These are phyloP conservation scores for Cynopterus sphinx DNA, from an alignment of 2,797 vertebrate species.

Conservation along the genomic window DNA sequence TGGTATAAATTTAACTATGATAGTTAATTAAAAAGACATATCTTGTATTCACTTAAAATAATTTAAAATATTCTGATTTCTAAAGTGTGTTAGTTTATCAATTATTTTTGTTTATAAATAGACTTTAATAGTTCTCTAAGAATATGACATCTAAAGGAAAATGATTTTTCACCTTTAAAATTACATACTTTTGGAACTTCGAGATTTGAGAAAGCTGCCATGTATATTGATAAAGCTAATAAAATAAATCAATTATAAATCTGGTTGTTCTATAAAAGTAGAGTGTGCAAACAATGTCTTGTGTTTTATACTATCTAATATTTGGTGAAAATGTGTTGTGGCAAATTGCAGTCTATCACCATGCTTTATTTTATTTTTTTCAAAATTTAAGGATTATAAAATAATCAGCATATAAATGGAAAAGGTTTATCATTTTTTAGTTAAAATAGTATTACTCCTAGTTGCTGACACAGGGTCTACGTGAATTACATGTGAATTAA, in stretches of 20 bases:
- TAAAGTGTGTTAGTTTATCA: constrained; percentile 77
- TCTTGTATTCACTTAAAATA: constrained; percentile 80
- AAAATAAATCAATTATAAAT: constrained; percentile 79
- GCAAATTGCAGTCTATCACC: constrained; percentile 74
- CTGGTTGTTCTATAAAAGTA: constrained; percentile 80
- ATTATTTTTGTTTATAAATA: constrained; percentile 81
- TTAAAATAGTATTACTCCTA: constrained; percentile 55
- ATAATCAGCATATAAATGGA: constrained; percentile 64
- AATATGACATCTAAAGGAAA: constrained; percentile 73
- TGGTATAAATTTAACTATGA: constrained; percentile 79
- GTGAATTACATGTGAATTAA: constrained; percentile 70
- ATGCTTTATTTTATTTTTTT: constrained; percentile 57
- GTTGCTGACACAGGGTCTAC: constrained; percentile 50
- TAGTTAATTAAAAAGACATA: constrained; percentile 79
- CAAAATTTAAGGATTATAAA: constrained; percentile 67
- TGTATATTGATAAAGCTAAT: constrained; percentile 81
- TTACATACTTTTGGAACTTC: constrained; percentile 77
- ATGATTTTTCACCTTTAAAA: constrained; percentile 78
- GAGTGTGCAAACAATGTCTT: constrained; percentile 72
- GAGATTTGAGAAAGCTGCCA: constrained; percentile 80
- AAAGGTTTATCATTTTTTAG: constrained; percentile 61
- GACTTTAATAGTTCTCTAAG: constrained; percentile 75
- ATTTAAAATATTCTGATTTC: constrained; percentile 79
- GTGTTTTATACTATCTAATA: constrained; percentile 72
- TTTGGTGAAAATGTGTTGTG: constrained; percentile 72